Evolutionary conservation across 1,140 invertebrate species (phyloP).

Genomic region (Ptiloglossa arizonensis): DNA sequence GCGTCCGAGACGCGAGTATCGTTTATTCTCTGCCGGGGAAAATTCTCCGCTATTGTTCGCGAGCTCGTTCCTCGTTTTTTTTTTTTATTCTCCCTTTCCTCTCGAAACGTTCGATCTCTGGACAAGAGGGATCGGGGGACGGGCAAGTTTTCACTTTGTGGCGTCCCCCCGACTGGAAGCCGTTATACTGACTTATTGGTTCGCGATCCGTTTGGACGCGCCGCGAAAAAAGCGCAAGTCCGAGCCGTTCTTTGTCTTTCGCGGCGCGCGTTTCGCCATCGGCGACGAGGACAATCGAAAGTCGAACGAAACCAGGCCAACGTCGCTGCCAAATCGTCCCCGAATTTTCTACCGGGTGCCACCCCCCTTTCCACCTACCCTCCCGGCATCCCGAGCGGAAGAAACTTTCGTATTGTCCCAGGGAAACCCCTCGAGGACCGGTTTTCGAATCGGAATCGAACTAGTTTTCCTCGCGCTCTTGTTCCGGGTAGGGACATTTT

Average conservation of each 20-base stretch:
- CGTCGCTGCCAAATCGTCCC: conserved; percentile 54
- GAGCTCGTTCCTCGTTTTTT: not conserved
- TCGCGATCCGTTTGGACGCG: conserved; percentile 60
- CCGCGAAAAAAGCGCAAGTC: conserved; percentile 42
- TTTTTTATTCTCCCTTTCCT: not conserved
- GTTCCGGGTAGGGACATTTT: conserved; percentile 36
- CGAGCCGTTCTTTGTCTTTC: conserved; percentile 46
- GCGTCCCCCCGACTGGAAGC: conserved; percentile 19
- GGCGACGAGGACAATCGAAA: conserved; percentile 60
- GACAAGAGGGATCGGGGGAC: conserved; percentile 18
- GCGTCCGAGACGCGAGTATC: conserved; percentile 58
- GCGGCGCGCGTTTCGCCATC: conserved; percentile 43
- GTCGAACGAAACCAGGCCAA: conserved; percentile 62
- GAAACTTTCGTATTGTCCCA: conserved; percentile 62
- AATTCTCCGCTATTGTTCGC: conserved; percentile 12
- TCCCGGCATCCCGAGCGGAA: not conserved
- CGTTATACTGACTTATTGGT: conserved; percentile 64
- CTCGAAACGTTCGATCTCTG: conserved; percentile 17
- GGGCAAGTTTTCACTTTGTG: conserved; percentile 56
- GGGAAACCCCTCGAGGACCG: conserved; percentile 49
- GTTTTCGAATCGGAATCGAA: conserved; percentile 54
- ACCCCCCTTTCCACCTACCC: too few species aligned
- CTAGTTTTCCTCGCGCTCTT: conserved; percentile 27
- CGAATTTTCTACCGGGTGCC: conserved; percentile 56
- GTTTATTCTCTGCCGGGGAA: conserved; percentile 56